Percentiles rank a stretch among this genome's conserved stretches.
Evolutionary conservation across 1,140 invertebrate species (phyloP).

Genomic region (Hypothenemus hampei): DNA sequence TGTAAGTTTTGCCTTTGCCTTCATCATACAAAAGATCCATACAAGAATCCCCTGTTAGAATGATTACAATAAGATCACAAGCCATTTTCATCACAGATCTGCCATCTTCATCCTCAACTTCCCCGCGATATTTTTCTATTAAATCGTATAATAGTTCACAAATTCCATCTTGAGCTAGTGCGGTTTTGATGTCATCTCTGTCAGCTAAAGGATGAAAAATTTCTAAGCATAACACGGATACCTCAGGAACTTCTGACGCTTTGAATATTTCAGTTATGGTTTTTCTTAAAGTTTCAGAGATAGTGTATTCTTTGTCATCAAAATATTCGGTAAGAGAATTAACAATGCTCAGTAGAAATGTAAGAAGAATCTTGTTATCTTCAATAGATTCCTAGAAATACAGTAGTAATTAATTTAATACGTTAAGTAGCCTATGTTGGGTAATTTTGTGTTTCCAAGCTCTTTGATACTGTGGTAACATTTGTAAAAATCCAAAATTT

Average conservation of each 20-base stretch:
- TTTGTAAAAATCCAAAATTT: too few species aligned
- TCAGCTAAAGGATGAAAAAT: constrained; percentile 69
- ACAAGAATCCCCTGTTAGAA: constrained; percentile 82
- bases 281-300: constrained; percentile 53
- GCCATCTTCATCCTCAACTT: constrained; percentile 61
- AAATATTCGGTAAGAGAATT: constrained; percentile 69
- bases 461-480: too few species aligned
- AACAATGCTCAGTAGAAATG: constrained; percentile 66
- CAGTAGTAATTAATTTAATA: too few species aligned
- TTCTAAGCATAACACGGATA: constrained; percentile 71
- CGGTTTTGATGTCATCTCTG: constrained; percentile 70
- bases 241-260: constrained; percentile 58
- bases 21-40: constrained; percentile 74
- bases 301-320: constrained; percentile 47
- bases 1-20: constrained; percentile 66
- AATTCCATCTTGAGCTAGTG: constrained; percentile 67
- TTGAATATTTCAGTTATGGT: constrained; percentile 57
- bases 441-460: too few species aligned
- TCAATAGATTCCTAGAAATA: constrained; percentile 20
- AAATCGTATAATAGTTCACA: constrained; percentile 70
- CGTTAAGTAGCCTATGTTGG: too few species aligned
- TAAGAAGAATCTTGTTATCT: constrained; percentile 25
- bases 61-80: constrained; percentile 77
- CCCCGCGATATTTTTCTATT: constrained; percentile 59
- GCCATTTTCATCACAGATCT: constrained; percentile 72